Evolutionary conservation across 2,113 vertebrate species (phyloP), one percentile per base, ranked within the genome.

Genomic region (Eptatretus burgeri): DNA sequence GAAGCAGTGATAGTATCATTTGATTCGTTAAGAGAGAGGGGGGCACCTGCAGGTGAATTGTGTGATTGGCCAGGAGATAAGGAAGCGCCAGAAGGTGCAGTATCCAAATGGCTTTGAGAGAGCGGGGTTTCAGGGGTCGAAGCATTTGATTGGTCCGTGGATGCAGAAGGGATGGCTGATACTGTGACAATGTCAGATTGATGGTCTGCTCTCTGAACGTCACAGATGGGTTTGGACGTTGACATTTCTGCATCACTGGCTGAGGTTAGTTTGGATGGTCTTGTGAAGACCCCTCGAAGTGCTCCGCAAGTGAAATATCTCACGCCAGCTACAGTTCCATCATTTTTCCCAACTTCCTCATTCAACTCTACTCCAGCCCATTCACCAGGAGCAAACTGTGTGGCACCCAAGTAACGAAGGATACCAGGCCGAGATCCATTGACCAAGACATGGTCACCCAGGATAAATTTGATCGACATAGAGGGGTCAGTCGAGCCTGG

Each of bases 361-460:
- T 98, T 89, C 51, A 96, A 70, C 66, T 95, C 85, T 9, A 96
- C 93, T 50, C 91, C 89, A 0, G 91, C 91, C 91, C 91, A 98
- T 67, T 94, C 86, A 51, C 91, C 89, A 0, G 91, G 89, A 2
- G 93, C 93, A 66, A 98, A 98, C 68, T 96, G 93, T 0, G 89
- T 87, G 63, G 95, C 87, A 50, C 91, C 91, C 50, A 98, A 77
- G 74, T 95, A 96, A 68, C 89, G 85, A 68, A 98, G 78, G 52
- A 75, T 77, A 27, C 91, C 91, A 1, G 91, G 82, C 65, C 95
- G 95, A 69, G 84, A 94, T 10, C 91, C 89, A 16, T 98, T 98
- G 64, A 98, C 93, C 87, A 89, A 98, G 13, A 94, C 86, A n/a
- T 78, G 78, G n/a, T 96, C 88, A 18, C 85, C 89, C 2, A 88